Conservation (phyloP, 2,113 vertebrate genomes). For the Mormoops blainvillei region DNA sequence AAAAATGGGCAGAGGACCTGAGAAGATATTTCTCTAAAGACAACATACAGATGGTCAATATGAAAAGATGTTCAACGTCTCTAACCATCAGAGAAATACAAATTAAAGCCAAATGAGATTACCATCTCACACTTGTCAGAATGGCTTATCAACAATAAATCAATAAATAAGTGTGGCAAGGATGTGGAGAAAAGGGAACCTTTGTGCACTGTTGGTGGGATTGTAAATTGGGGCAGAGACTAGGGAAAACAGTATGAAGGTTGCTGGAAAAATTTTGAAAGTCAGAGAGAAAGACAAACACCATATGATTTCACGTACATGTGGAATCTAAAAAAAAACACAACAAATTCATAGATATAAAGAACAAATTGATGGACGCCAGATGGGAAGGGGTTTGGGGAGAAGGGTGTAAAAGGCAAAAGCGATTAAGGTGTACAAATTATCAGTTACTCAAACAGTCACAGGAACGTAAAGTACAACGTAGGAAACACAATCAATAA, state of each 20-base stretch:
- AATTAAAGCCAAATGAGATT: not conserved
- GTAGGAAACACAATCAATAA: not conserved
- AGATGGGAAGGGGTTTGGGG: not conserved
- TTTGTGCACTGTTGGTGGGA: not conserved
- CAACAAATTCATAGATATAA: not conserved
- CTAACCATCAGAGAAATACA: not conserved
- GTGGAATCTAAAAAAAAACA: not conserved
- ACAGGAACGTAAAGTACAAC: not conserved
- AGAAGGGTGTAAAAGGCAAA: not conserved
- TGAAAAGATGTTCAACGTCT: not conserved
- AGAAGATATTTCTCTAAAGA: not conserved
- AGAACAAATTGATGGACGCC: not conserved
- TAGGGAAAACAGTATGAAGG: not conserved
- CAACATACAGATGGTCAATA: not conserved
- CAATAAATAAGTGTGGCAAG: not conserved
- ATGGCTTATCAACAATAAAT: not conserved
- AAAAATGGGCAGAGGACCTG: not conserved
- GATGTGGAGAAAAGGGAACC: not conserved
- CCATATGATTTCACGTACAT: not conserved
- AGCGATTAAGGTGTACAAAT: not conserved
- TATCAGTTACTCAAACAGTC: not conserved
- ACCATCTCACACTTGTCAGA: not conserved
- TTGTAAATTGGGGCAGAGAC: not conserved
- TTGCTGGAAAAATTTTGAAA: not conserved
- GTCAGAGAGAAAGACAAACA: not conserved